Evolutionary conservation across 2,797 vertebrate genomes (phyloP).

Genomic region (Enteromius paludinosus): DNA sequence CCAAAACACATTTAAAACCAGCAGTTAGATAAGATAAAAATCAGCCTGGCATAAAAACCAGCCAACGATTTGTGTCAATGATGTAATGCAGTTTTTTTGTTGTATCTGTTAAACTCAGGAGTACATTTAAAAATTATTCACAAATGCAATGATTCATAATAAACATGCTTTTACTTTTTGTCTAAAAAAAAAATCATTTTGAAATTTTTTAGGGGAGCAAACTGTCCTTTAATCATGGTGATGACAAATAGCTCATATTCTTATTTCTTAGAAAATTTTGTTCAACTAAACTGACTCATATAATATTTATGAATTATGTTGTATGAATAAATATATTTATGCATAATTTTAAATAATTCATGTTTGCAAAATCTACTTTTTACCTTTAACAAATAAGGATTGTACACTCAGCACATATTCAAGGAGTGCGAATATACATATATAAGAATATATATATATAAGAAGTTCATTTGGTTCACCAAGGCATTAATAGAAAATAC

Average conservation of each 20-base stretch:
- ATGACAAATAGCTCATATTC: background rate
- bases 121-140: background rate
- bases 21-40: background rate
- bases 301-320: background rate
- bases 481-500: background rate
- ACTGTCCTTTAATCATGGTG: background rate
- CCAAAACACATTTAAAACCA: background rate
- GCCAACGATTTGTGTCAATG: background rate
- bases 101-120: background rate
- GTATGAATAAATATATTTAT: background rate
- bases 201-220: background rate
- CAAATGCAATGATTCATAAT: background rate
- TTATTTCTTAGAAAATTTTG: background rate
- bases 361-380: background rate
- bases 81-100: background rate
- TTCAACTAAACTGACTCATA: background rate
- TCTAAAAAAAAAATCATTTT: background rate
- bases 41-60: background rate
- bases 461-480: background rate
- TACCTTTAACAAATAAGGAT: background rate
- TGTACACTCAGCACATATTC: background rate
- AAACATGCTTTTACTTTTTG: background rate
- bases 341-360: background rate
- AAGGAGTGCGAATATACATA: background rate
- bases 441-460: background rate